These are phyloP conservation scores for Perizoma flavofasciatum DNA, from an alignment of 2,888 invertebrate species.

Conservation along the genomic window DNA sequence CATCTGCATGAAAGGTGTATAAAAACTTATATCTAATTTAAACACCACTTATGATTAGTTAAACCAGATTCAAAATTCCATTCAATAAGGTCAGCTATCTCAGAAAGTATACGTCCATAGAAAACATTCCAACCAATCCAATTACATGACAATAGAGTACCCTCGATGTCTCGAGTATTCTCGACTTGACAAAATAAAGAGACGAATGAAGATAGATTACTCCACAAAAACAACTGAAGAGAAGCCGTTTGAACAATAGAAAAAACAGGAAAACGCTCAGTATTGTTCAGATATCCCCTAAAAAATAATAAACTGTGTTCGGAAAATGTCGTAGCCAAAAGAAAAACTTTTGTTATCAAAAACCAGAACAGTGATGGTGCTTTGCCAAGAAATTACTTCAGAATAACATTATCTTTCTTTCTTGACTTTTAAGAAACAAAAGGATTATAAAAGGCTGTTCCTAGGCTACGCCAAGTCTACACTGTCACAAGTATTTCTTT, in stretches of 20 bases:
- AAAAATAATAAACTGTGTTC: background rate
- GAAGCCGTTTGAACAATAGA: conserved; percentile 12
- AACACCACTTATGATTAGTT: too few species aligned
- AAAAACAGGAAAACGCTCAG: conserved; percentile 16
- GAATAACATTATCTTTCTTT: too few species aligned
- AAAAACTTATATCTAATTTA: too few species aligned
- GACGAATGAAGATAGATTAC: conserved; percentile 37
- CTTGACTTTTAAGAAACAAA: too few species aligned
- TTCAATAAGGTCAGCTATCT: too few species aligned
- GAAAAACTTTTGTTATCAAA: background rate
- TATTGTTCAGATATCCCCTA: conserved; percentile 6
- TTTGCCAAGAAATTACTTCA: background rate
- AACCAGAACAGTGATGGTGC: background rate
- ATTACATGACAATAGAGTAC: conserved; percentile 34
- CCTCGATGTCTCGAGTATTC: conserved; percentile 24
- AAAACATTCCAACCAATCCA: conserved; percentile 38
- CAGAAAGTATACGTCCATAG: conserved; percentile 6
- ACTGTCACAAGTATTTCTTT: too few species aligned
- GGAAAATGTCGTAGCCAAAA: background rate
- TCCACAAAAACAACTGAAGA: conserved; percentile 29
- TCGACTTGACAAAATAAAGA: conserved; percentile 32
- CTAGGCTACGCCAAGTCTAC: too few species aligned
- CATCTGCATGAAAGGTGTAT: too few species aligned
- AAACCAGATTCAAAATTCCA: too few species aligned
- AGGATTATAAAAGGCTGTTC: too few species aligned